A percentile compares a stretch with the other conserved stretches of the same genome.
phyloP scores from a whole-genome alignment of 2,113 vertebrate genomes.

The Sclerurus mexicanus region DNA sequence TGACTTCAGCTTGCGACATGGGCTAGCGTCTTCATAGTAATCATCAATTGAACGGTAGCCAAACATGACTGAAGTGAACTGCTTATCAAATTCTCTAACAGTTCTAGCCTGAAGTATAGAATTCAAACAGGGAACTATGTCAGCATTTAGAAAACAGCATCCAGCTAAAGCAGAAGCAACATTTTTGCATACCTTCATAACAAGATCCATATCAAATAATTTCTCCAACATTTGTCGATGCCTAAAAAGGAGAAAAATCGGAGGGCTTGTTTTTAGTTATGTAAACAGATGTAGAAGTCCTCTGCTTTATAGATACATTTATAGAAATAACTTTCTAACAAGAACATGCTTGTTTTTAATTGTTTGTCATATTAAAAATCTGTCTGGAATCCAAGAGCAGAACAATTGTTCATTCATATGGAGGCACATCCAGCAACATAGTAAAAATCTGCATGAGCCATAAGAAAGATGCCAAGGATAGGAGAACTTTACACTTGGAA shows the following conservation, averaged over 20 bases:
- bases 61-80: conserved; percentile 97
- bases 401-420: neutral
- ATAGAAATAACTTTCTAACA: neutral
- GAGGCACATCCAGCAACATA: neutral
- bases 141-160: neutral
- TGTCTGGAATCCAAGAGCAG: neutral
- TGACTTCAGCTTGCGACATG: conserved; percentile 86
- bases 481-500: neutral
- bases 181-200: conserved; percentile 89
- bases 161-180: neutral
- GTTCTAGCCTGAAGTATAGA: conserved; percentile 86
- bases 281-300: neutral
- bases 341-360: neutral
- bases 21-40: conserved; percentile 94
- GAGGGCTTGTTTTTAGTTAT: neutral
- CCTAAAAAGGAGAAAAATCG: conserved; percentile 67
- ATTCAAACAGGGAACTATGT: conserved; percentile 25
- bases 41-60: conserved; percentile 94
- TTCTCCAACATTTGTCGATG: conserved; percentile 92
- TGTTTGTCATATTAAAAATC: neutral
- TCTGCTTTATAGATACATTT: neutral
- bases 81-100: conserved; percentile 93
- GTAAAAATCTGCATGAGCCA: neutral
- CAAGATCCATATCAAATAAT: conserved; percentile 91
- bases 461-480: neutral